Conservation (phyloP, 2,888 invertebrate species). For the Azorinus chamasolen region DNA sequence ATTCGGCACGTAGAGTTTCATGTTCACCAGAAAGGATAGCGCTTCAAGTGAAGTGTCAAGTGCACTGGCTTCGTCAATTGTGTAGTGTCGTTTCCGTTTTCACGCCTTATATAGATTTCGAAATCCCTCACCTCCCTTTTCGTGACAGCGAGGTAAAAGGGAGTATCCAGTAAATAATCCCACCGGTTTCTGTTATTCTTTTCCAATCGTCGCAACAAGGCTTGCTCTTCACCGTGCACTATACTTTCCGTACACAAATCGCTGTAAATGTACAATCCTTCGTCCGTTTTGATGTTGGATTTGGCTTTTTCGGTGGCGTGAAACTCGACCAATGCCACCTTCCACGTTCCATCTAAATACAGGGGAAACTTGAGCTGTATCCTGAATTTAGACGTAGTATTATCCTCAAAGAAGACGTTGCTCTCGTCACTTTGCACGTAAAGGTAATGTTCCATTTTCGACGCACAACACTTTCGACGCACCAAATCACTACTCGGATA, state of each 20-base stretch:
- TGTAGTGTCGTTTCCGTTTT: conserved; percentile 11
- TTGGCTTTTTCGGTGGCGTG: conserved; percentile 12
- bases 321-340: conserved; percentile 5
- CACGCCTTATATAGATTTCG: conserved; percentile 21
- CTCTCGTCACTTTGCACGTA: conserved; percentile 44
- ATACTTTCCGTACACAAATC: conserved; percentile 28
- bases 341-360: conserved; percentile 18
- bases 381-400: conserved; percentile 17
- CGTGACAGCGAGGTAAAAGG: conserved; percentile 19
- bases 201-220: conserved; percentile 30
- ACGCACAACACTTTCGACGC: too few relatives aligned
- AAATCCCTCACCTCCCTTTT: conserved; percentile 21
- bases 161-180: conserved; percentile 19
- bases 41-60: conserved; percentile 26
- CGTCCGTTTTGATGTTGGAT: conserved; percentile 6
- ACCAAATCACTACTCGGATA: background rate
- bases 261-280: conserved; percentile 16
- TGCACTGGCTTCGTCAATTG: conserved; percentile 15
- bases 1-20: conserved; percentile 54
- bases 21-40: conserved; percentile 13
- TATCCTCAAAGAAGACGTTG: conserved; percentile 19
- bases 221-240: conserved; percentile 18
- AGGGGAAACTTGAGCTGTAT: conserved; percentile 34
- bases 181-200: conserved; percentile 15
- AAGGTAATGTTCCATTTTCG: conserved; percentile 21